A percentile compares a stretch with the other conserved stretches of the same genome.
Evolutionary conservation across 1,140 invertebrate species (phyloP).

Genomic region (Hypothenemus hampei): DNA sequence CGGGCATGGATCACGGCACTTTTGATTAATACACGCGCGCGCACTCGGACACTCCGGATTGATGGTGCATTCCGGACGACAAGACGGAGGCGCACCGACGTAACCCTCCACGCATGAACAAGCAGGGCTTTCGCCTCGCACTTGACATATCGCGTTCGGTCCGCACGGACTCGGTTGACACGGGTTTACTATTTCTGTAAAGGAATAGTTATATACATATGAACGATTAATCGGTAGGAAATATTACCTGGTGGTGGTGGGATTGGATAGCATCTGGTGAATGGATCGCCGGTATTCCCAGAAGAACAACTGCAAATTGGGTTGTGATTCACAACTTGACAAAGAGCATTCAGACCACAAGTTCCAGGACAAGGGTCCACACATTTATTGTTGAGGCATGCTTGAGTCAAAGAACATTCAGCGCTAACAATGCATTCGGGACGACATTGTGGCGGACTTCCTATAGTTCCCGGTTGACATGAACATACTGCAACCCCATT

Average conservation of each 20-base stretch:
- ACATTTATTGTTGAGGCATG: conserved; percentile 66
- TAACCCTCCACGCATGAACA: conserved; percentile 75
- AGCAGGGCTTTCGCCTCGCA: conserved; percentile 64
- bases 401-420: conserved; percentile 63
- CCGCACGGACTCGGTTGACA: conserved; percentile 78
- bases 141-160: conserved; percentile 71
- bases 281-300: conserved; percentile 68
- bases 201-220: not conserved
- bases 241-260: conserved; percentile 16
- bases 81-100: conserved; percentile 73
- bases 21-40: conserved; percentile 73
- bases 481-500: conserved; percentile 70
- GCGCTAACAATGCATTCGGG: conserved; percentile 69
- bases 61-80: conserved; percentile 74
- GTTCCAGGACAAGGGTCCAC: conserved; percentile 66
- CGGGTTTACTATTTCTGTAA: conserved; percentile 48
- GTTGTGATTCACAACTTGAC: conserved; percentile 69
- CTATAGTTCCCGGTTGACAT: conserved; percentile 62
- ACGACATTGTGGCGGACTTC: conserved; percentile 68
- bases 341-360: conserved; percentile 68
- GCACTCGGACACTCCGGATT: conserved; percentile 77
- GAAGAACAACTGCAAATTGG: conserved; percentile 68
- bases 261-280: conserved; percentile 55
- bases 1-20: conserved; percentile 77
- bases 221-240: not conserved